phyloP scores from a whole-genome alignment of 1,140 invertebrate species.

The Lamellibrachia luymesi region DNA sequence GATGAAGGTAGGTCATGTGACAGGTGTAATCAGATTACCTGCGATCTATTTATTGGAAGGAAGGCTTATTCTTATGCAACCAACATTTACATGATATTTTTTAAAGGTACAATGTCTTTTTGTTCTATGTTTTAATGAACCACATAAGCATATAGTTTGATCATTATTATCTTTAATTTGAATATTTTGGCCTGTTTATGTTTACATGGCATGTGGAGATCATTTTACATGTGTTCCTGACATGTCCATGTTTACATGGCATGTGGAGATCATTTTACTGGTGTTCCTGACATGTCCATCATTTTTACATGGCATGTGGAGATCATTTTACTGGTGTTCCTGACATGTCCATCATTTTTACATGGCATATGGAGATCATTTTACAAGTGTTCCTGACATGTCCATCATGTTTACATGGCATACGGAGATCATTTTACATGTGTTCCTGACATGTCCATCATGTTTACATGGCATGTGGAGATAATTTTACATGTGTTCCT shows the following conservation, averaged over 20 bases:
- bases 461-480: not conserved
- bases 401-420: not conserved
- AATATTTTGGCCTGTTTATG: not conserved
- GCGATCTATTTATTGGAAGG: not conserved
- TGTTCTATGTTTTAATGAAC: not conserved
- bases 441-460: not conserved
- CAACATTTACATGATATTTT: not conserved
- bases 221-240: not conserved
- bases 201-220: not conserved
- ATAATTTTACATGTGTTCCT: not conserved
- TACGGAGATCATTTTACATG: not conserved
- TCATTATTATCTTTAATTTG: not conserved
- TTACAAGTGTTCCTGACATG: not conserved
- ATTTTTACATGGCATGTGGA: not conserved
- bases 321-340: not conserved
- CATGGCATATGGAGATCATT: not conserved
- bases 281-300: not conserved
- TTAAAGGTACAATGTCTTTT: no score
- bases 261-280: not conserved
- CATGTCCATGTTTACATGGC: not conserved
- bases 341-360: not conserved
- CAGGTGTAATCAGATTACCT: not conserved
- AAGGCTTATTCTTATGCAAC: not conserved
- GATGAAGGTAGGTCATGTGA: conserved; percentile 24
- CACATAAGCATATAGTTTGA: not conserved